Conservation (phyloP, 2,888 invertebrate species). For the Protophormia terraenovae region DNA sequence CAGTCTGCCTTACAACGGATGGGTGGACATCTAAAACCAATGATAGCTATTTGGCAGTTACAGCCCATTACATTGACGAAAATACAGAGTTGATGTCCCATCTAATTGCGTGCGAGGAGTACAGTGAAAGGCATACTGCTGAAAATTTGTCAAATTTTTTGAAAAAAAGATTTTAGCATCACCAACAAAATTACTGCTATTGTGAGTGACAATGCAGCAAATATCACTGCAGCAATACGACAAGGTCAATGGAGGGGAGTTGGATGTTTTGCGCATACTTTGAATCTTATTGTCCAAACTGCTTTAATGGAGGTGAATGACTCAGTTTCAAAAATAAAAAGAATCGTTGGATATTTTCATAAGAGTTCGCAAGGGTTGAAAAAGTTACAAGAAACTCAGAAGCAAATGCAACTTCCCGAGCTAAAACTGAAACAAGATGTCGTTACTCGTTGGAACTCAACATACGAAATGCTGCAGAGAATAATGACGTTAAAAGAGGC, state of each 20-base stretch:
- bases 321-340: not conserved
- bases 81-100: constrained; percentile 19
- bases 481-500: constrained; percentile 48
- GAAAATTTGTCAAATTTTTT: not conserved
- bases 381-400: constrained; percentile 46
- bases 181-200: not conserved
- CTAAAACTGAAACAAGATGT: constrained; percentile 63
- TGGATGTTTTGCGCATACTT: not conserved
- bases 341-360: not conserved
- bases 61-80: constrained; percentile 46
- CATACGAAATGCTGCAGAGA: constrained; percentile 42
- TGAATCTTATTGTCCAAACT: not conserved
- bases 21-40: constrained; percentile 43
- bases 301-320: not conserved
- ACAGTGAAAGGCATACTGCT: constrained; percentile 32
- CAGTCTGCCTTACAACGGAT: constrained; percentile 34
- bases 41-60: constrained; percentile 38
- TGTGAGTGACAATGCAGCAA: constrained; percentile 49
- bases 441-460: constrained; percentile 53
- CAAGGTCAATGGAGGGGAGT: constrained; percentile 8
- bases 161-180: constrained; percentile 21
- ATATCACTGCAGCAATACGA: constrained; percentile 41
- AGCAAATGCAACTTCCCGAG: too few species aligned
- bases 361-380: not conserved
- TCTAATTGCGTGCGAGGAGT: constrained; percentile 32